phyloP scores from a whole-genome alignment of 2,888 invertebrate species.

The Ellobium chinense region DNA sequence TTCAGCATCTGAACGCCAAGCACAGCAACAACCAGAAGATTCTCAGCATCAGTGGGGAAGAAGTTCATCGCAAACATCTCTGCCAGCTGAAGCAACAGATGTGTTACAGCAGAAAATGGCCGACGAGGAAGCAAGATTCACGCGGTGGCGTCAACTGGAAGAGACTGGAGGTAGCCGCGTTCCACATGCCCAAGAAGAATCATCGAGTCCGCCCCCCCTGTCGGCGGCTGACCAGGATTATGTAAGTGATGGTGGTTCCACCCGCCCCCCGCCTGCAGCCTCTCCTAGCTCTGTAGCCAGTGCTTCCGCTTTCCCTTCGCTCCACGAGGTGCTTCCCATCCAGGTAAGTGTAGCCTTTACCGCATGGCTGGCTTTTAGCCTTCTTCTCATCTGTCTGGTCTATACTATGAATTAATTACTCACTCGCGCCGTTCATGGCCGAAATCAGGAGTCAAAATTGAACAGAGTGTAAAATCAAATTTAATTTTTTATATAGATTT shows the following conservation, averaged over 20 bases:
- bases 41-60: background rate
- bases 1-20: background rate
- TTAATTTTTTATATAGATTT: too few relatives aligned
- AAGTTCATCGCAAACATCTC: background rate
- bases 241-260: conserved; percentile 12
- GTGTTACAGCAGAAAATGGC: conserved; percentile 32
- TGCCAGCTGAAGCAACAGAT: conserved; percentile 1
- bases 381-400: background rate
- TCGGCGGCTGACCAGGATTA: background rate
- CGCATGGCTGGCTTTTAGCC: background rate
- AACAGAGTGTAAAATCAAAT: too few relatives aligned
- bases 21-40: background rate
- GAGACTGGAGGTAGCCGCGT: background rate
- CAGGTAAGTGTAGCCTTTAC: conserved; percentile 2
- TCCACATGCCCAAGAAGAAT: background rate
- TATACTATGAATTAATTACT: too few relatives aligned
- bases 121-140: conserved; percentile 34
- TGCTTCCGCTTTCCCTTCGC: background rate
- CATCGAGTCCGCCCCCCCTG: background rate
- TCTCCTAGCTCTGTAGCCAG: background rate
- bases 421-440: too few relatives aligned
- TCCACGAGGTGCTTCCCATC: background rate
- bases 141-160: conserved; percentile 40
- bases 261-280: conserved; percentile 2
- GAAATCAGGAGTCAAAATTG: too few relatives aligned